Base-by-base conservation (phyloP, 2,888 invertebrate genomes). In the Electrophaes corylata region DNA sequence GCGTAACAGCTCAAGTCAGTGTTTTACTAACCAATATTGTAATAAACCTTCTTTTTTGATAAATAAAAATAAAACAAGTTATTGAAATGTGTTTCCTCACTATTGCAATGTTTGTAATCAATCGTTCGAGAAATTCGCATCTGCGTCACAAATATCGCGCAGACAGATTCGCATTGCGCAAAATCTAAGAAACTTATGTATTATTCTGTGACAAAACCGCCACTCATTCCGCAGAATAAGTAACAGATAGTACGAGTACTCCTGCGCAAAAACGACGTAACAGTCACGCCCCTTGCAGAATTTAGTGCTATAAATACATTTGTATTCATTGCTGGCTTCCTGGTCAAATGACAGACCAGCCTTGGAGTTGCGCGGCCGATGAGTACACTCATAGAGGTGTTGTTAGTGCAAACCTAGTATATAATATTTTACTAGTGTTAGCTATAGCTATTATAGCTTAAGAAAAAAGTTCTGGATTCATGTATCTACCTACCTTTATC, bases 311-410 rank as follows among this genome's bases (percentile, higher is more conserved):
- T 73, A 77, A 80, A 80, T 82, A 82, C 67, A 67, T 53, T 66
- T 47, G 67, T 72, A 73, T 79, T 76, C 78, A 79, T 73, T 67
- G 74, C 72, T 66, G 58, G 75, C 82, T 86, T 86, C 85, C 86
- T 82, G 76, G 73, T 84, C 76, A 77, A 73, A 71, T 79, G 79
- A 77, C 66, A 62, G 43, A 37, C 43, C 64, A 71, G 69, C 81
- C 81, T 83, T 83, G 81, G 55, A 64, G 65, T 72, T 57, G 54
- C 59, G 44, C 62, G 43, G 57, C 60, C 56, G 60, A 65, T 65
- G 67, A 55, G 56, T 56, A 60, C 45, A 53, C 31, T 29, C 43
- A 46, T 35, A 41, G 45, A 41, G 44, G 10, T 31, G 39, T 43
- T 55, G 19, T 57, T 43, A 12, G 26, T 41, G 52, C 45, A 29